These are phyloP conservation scores for Drosophila pallidifrons DNA, from an alignment of 1,140 invertebrate genomes.

Conservation along the genomic window DNA sequence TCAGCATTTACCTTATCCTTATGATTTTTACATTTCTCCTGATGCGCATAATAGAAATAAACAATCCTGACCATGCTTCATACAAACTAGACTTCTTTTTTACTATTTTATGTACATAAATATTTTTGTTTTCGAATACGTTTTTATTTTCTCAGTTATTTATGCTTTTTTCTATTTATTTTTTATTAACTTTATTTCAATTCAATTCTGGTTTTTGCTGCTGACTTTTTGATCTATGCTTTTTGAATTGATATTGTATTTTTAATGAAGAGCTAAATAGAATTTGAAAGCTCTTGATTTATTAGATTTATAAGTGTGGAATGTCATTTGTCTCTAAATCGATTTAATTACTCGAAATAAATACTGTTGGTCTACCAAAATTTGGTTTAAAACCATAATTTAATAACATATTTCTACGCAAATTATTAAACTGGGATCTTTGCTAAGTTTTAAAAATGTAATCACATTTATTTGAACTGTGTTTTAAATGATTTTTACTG, in stretches of 20 bases:
- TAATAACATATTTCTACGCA: too few species aligned
- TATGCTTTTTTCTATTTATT: background rate
- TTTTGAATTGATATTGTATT: background rate
- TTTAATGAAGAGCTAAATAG: background rate
- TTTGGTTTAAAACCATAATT: too few species aligned
- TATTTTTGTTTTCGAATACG: background rate
- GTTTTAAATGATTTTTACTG: too few species aligned
- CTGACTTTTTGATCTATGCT: background rate
- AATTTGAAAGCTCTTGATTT: background rate
- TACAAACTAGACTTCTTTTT: background rate
- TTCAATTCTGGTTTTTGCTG: background rate
- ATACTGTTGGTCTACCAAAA: too few species aligned
- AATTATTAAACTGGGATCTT: too few species aligned
- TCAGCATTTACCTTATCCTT: constrained; percentile 46
- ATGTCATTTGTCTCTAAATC: background rate
- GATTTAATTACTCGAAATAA: background rate
- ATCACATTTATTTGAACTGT: too few species aligned
- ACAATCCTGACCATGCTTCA: background rate
- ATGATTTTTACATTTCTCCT: constrained; percentile 26
- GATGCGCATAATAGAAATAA: constrained; percentile 23
- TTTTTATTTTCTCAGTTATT: constrained; percentile 1
- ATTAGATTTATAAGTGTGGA: background rate
- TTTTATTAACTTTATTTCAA: background rate
- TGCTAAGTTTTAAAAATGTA: too few species aligned
- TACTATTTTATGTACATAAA: background rate